Percentiles rank a stretch among this genome's conserved stretches.
phyloP scores from a whole-genome alignment of 1,140 invertebrate species.

The Eueides isabella region DNA sequence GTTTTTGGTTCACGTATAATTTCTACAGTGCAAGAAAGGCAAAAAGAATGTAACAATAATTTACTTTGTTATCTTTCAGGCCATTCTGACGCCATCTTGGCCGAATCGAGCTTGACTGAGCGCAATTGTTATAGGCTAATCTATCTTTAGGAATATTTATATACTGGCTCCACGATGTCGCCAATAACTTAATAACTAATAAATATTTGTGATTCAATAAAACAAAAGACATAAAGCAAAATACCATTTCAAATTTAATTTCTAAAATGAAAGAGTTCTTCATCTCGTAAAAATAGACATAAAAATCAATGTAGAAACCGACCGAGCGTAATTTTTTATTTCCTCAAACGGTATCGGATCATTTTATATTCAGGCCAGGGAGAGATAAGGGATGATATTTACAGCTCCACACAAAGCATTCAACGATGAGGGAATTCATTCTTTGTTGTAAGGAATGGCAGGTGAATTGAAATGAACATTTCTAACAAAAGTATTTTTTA shows the following conservation, averaged over 20 bases:
- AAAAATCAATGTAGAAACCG: conserved; percentile 15
- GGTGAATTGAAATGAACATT: conserved; percentile 29
- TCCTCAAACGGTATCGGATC: conserved; percentile 22
- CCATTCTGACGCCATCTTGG: too few relatives aligned
- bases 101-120: background rate
- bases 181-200: background rate
- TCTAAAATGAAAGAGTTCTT: background rate
- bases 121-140: background rate
- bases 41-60: too few relatives aligned
- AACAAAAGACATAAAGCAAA: background rate
- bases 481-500: conserved; percentile 14
- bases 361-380: conserved; percentile 28
- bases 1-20: too few relatives aligned
- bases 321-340: conserved; percentile 20
- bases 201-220: background rate
- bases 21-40: too few relatives aligned
- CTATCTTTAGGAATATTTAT: background rate
- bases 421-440: conserved; percentile 24
- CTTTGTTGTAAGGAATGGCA: conserved; percentile 26
- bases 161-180: background rate
- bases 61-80: too few relatives aligned
- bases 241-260: background rate
- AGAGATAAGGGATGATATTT: conserved; percentile 33
- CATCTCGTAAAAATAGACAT: conserved; percentile 2
- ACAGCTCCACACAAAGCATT: conserved; percentile 29